A percentile compares a stretch with the other conserved stretches of the same genome.
Conservation (phyloP, 2,888 invertebrate genomes). For the Ennomos quercinarius region DNA sequence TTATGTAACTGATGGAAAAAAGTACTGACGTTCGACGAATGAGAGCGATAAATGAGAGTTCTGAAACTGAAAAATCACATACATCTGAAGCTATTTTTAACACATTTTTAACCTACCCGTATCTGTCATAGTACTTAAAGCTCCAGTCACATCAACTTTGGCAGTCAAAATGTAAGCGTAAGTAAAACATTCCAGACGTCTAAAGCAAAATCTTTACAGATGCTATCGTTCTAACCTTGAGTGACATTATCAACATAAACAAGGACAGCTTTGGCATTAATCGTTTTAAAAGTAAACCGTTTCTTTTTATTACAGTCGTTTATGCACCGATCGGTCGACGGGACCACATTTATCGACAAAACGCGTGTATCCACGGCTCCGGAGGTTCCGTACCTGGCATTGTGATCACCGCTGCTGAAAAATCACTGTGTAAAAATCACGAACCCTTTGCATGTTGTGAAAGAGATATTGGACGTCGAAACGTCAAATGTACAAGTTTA, state of each 20-base stretch:
- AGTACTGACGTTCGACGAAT: conserved; percentile 29
- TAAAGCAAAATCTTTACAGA: conserved; percentile 18
- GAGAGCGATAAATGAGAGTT: conserved; percentile 29
- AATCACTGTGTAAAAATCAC: conserved; percentile 66
- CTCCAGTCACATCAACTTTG: not conserved
- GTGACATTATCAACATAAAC: conserved; percentile 23
- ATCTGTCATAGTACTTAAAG: not conserved
- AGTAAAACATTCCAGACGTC: not conserved
- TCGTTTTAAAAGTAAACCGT: conserved; percentile 2
- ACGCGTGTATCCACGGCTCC: conserved; percentile 58
- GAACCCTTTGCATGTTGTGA: conserved; percentile 50
- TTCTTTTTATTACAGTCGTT: conserved; percentile 38
- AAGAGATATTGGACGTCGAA: conserved; percentile 48
- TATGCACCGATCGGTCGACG: conserved; percentile 49
- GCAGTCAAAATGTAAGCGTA: not conserved
- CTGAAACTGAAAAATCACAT: too few relatives aligned
- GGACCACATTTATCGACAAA: conserved; percentile 64
- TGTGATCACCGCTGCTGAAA: conserved; percentile 66
- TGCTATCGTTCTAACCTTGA: conserved; percentile 32
- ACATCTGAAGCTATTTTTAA: not conserved
- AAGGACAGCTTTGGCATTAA: conserved; percentile 5
- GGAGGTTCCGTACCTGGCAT: conserved; percentile 52
- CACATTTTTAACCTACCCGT: not conserved
- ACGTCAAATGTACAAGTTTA: conserved; percentile 48
- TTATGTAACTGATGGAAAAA: conserved; percentile 31